Evolutionary conservation across 2,888 invertebrate genomes (phyloP), one percentile per base, ranked within the genome.

Genomic region (Volucella bombylans): DNA sequence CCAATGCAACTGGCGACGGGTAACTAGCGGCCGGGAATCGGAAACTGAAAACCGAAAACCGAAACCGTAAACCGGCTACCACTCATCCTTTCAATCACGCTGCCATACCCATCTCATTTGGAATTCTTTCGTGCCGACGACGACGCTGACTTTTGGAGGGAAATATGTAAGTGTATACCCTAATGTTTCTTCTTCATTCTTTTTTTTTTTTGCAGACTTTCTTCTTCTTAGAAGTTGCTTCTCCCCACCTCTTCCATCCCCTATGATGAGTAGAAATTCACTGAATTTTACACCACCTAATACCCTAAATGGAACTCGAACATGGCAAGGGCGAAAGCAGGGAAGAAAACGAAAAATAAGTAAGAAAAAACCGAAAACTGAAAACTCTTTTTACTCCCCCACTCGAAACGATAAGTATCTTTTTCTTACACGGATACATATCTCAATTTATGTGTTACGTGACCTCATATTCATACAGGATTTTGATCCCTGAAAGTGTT

Each of bases 391-490:
- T 76, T 54, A 61, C 71, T 67, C 76, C 45, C 62, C 71, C 76
- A 77, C 76, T 80, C 68, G 68, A 85, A 81, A 72, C 85, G 85
- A 85, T 85, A 85, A 85, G 85, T 85, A 85, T 85, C 85, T 85
- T 85, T 81, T 81, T 72, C 85, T 85, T 77, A 85, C 77, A 81
- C 81, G 77, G 73, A 86, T 86, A 86, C 81, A 82, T 86, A 82
- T 86, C 86, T 86, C 86, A 82, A 86, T 82, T 82, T 86, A 82
- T 86, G 82, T 86, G 81, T 78, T 86, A 86, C 86, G 86, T 86
- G 86, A 86, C 86, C 86, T 86, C 86, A 86, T 86, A 86, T 86
- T 82, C 82, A 86, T 78, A 78, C 69, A 82, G 77, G 86, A 73
- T 76, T 85, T 86, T 86, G 86, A 86, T 82, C 73, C 86, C 64